Conservation (phyloP, 2,797 vertebrate genomes). For the Astyanax mexicanus region DNA sequence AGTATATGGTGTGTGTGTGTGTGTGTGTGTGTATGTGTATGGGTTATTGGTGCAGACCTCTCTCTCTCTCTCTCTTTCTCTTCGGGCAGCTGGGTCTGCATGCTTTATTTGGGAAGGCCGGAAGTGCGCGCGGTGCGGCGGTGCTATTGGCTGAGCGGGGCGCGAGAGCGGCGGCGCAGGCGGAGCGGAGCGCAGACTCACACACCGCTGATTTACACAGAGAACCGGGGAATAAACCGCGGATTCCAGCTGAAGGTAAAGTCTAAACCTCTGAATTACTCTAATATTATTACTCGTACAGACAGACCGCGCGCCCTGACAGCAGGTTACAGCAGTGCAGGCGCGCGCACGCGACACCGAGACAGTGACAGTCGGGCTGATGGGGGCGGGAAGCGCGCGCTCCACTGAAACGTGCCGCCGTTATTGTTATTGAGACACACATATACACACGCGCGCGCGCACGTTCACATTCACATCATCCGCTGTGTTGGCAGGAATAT, state of each 20-base stretch:
- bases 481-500: conserved; percentile 36
- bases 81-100: too few species aligned
- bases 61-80: too few species aligned
- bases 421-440: conserved; percentile 30
- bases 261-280: neutral
- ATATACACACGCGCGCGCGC: too few species aligned
- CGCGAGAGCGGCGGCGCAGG: conserved; percentile 56
- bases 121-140: conserved; percentile 82
- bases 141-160: conserved; percentile 73
- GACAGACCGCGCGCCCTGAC: neutral
- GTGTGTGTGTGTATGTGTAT: too few species aligned
- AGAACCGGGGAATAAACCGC: conserved; percentile 29
- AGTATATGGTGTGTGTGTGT: too few species aligned
- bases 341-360: neutral
- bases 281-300: neutral
- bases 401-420: conserved; percentile 44
- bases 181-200: conserved; percentile 53
- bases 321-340: neutral
- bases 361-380: conserved; percentile 15
- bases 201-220: conserved; percentile 46
- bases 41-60: too few species aligned
- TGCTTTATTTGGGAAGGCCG: conserved; percentile 92
- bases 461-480: conserved; percentile 24
- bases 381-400: conserved; percentile 28
- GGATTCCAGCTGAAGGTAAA: conserved; percentile 49